Conservation (phyloP, 2,888 invertebrate genomes). For the Sisyra nigra region DNA sequence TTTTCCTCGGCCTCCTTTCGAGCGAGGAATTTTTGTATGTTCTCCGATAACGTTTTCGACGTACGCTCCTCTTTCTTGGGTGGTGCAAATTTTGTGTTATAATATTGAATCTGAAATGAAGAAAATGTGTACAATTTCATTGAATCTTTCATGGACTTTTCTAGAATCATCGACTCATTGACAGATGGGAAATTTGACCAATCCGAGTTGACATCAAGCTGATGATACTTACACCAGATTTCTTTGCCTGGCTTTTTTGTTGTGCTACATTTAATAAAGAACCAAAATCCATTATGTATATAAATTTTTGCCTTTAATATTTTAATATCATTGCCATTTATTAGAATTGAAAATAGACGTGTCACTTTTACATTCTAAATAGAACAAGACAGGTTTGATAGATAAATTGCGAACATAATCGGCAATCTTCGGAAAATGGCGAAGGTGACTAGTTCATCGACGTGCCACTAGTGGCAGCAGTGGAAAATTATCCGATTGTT, state of each 20-base stretch:
- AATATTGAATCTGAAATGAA: constrained; percentile 37
- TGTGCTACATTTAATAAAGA: constrained; percentile 41
- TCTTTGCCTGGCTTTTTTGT: constrained; percentile 32
- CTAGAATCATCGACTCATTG: background rate
- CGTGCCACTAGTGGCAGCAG: too few species aligned
- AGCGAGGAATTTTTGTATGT: constrained; percentile 69
- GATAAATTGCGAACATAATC: too few species aligned
- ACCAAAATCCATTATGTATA: constrained; percentile 46
- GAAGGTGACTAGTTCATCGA: too few species aligned
- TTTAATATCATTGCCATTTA: background rate
- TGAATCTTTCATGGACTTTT: constrained; percentile 7
- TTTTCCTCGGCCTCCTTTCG: constrained; percentile 68
- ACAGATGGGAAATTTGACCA: background rate
- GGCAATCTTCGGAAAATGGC: too few species aligned
- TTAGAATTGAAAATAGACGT: too few species aligned
- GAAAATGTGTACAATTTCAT: constrained; percentile 5
- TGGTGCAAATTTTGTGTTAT: constrained; percentile 64
- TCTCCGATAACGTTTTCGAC: constrained; percentile 49
- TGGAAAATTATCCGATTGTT: too few species aligned
- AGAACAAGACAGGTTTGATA: too few species aligned
- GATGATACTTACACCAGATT: constrained; percentile 19
- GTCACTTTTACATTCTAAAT: too few species aligned
- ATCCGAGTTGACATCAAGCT: background rate
- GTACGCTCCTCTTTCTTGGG: constrained; percentile 64
- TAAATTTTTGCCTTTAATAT: background rate